Conservation (phyloP, 2,113 vertebrate species). For the Pardalotus punctatus region DNA sequence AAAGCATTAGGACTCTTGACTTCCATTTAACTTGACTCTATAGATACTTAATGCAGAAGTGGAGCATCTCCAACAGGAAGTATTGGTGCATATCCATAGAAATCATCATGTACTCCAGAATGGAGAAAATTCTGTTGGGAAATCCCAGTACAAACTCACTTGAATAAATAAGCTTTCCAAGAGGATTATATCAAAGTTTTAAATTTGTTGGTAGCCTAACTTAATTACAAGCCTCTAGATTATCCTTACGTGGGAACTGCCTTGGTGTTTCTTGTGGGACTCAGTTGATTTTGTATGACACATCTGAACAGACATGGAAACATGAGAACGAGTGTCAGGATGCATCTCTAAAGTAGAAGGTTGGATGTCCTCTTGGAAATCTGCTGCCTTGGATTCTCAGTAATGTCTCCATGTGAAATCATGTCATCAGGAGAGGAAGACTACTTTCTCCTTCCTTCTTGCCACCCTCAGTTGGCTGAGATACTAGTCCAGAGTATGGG, state of each 20-base stretch:
- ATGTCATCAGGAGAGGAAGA: not conserved
- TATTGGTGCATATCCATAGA: not conserved
- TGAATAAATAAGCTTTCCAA: not conserved
- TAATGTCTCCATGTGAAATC: not conserved
- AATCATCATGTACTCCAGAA: not conserved
- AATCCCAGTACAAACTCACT: not conserved
- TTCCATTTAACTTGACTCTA: not conserved
- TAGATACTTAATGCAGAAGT: not conserved
- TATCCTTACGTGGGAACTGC: not conserved
- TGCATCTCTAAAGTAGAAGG: not conserved
- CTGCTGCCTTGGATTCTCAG: not conserved
- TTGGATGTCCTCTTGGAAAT: not conserved
- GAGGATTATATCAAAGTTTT: not conserved
- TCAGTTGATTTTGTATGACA: not conserved
- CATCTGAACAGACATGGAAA: not conserved
- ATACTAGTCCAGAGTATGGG: not conserved
- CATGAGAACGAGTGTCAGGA: accelerated
- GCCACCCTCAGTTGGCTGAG: not conserved
- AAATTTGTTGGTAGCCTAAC: not conserved
- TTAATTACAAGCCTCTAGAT: not conserved
- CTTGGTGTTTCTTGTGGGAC: not conserved
- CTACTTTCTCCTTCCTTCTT: not conserved
- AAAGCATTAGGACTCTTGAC: not conserved
- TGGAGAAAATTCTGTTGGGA: not conserved
- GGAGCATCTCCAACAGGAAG: not conserved